Evolutionary conservation across 2,888 invertebrate species (phyloP).

Genomic region (Chymomyza caudatula): DNA sequence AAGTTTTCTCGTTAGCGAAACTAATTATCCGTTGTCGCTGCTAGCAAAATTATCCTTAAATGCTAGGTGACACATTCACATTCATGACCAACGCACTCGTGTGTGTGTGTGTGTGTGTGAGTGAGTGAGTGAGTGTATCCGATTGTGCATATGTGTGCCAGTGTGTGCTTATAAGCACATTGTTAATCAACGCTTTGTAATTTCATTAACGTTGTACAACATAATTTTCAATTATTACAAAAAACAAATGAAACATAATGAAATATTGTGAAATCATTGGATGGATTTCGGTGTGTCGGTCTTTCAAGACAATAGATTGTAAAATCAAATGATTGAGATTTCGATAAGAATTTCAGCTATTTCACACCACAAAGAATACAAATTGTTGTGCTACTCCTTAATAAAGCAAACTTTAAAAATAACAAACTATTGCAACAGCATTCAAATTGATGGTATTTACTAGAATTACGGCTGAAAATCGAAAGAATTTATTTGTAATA

Average conservation of each 20-base stretch:
- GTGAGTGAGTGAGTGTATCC: background rate
- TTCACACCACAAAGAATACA: no score
- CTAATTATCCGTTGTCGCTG: slow-evolving; percentile 74
- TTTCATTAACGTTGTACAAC: background rate
- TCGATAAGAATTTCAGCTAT: no score
- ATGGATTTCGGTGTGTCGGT: no score
- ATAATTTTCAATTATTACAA: background rate
- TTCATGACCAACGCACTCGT: background rate
- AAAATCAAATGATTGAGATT: no score
- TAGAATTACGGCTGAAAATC: no score
- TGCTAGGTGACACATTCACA: slow-evolving; percentile 55
- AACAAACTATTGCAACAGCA: no score
- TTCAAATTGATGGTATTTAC: no score
- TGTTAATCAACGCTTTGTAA: background rate
- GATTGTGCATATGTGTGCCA: background rate
- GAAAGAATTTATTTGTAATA: no score
- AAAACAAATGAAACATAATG: background rate
- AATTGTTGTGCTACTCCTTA: no score
- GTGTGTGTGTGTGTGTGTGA: background rate
- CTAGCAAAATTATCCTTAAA: slow-evolving; percentile 71
- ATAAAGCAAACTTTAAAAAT: no score
- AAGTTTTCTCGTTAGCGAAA: slow-evolving; percentile 75
- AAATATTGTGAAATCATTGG: background rate
- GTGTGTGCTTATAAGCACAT: background rate
- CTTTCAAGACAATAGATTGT: no score